Conservation (phyloP, 2,888 invertebrate species). For the Campaea margaritaria region DNA sequence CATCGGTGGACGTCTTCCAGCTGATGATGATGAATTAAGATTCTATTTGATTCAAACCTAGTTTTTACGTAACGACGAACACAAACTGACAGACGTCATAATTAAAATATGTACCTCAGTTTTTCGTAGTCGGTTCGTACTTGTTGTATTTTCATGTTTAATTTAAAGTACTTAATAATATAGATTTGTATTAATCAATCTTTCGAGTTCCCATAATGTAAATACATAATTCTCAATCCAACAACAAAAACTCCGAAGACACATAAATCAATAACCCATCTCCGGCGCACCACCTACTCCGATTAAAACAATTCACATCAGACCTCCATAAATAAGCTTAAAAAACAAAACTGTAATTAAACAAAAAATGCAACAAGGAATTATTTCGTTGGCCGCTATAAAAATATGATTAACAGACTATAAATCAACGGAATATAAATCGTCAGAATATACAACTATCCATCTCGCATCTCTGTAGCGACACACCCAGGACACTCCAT, state of each 20-base stretch:
- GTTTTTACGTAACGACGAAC: no score
- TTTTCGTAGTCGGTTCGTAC: no score
- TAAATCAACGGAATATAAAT: constrained; percentile 59
- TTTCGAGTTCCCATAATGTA: background rate
- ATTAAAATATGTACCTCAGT: no score
- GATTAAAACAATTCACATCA: constrained; percentile 28
- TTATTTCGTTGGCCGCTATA: constrained; percentile 57
- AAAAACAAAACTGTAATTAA: constrained; percentile 48
- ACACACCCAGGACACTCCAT: no score
- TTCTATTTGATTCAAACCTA: no score
- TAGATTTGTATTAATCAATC: no score
- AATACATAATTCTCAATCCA: background rate
- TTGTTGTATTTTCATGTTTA: no score
- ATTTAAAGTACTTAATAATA: background rate
- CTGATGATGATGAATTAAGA: no score
- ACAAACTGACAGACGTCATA: no score
- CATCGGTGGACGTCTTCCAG: no score
- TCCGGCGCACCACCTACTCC: constrained; percentile 34
- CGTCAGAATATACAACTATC: constrained; percentile 54
- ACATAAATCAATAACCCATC: constrained; percentile 46
- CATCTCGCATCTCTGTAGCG: constrained; percentile 53
- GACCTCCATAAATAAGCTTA: constrained; percentile 40
- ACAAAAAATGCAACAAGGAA: constrained; percentile 45
- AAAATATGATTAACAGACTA: constrained; percentile 67
- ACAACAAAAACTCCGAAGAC: constrained; percentile 16